Evolutionary conservation across 2,797 vertebrate genomes (phyloP), one percentile per base, ranked within the genome.

Genomic region (Sus cebifrons): DNA sequence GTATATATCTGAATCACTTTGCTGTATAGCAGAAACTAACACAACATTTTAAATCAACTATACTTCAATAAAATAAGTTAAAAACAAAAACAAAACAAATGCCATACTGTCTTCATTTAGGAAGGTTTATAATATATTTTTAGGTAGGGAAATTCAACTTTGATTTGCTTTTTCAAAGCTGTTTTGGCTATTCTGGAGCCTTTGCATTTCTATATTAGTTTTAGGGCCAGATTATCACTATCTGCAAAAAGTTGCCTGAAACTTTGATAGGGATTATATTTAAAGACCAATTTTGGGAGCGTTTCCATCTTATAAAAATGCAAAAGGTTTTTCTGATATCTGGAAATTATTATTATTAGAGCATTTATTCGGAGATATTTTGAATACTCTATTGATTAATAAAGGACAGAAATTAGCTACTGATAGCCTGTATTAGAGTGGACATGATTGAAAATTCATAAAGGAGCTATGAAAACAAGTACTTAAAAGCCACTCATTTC

Each of bases 141-240:
- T 40, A 90, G 36, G 84, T 78, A 12, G 16, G 25, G 12, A 94
- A 90, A 79, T 88, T 88, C 15, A 82, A 25, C 1, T 94, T 89
- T 89, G 40, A 74, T 83, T 96, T 86, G 49, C 21, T 67, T 78
- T 88, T 83, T 83, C 11, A 56, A 79, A 83, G 74, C 40, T 78
- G 15, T 73, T 91, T 89, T 86, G 54, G 7, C 40, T 86, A 15
- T 91, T 89, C 15, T 65, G 18, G 3, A 29, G 79, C n/a, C 62
- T 89, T 95, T 85, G n/a, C 18, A 89, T 89, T 84, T 89, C 52
- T 86, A 21, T 54, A 12, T 65, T 74, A 52, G 78, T 62, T 96
- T 83, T 84, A 74, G 58, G 27, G 65, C 92, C 21, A 84, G 29
- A 29, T 86, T 83, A 8, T 89, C 18, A 89, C 4, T 56, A 73